phyloP scores from a whole-genome alignment of 1,140 invertebrate genomes.

The Zeugodacus cucurbitae region DNA sequence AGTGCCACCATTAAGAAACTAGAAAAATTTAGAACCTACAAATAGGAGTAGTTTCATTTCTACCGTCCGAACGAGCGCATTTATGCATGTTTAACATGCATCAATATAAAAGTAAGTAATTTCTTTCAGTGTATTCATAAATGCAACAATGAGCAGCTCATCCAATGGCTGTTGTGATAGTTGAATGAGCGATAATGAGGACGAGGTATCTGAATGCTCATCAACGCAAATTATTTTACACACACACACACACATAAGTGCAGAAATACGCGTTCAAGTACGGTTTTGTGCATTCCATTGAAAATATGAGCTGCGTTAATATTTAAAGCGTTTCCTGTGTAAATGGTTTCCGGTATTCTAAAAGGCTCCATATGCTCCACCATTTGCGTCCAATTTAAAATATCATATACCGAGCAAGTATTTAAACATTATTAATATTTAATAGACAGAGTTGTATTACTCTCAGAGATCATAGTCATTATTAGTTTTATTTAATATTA shows the following conservation, averaged over 20 bases:
- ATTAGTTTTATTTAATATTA: no score
- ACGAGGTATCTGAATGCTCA: not conserved
- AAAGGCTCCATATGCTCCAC: not conserved
- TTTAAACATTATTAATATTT: no score
- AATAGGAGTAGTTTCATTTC: no score
- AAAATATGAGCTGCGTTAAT: not conserved
- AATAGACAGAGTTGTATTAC: no score
- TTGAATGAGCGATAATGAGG: not conserved
- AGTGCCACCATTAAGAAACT: no score
- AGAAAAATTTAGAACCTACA: no score
- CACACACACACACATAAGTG: not conserved
- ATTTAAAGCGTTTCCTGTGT: constrained; percentile 15
- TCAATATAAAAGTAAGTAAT: no score
- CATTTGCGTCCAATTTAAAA: not conserved
- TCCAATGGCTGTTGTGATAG: not conserved
- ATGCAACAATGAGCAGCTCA: not conserved
- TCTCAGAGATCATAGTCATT: no score
- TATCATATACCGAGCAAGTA: not conserved
- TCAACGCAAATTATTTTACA: not conserved
- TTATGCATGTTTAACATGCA: no score
- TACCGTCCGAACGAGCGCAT: no score
- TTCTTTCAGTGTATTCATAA: not conserved
- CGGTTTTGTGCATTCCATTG: not conserved
- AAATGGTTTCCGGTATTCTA: constrained; percentile 8
- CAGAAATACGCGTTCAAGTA: not conserved